phyloP scores from a whole-genome alignment of 1,140 invertebrate genomes.

The Octopus bimaculoides region DNA sequence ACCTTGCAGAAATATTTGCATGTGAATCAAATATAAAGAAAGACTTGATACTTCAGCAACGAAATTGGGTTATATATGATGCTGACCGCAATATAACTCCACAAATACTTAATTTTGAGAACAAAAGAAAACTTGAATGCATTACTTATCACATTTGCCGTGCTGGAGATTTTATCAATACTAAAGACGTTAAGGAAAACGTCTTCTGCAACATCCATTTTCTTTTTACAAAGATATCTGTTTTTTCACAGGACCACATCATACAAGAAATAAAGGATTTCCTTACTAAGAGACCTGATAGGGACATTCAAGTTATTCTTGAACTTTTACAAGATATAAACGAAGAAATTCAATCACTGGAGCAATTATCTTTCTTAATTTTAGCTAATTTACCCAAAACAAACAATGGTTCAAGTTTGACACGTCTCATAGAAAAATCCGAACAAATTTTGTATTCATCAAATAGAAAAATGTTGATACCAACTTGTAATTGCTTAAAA shows the following conservation, averaged over 20 bases:
- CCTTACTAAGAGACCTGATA: conserved; percentile 30
- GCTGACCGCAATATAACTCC: conserved; percentile 46
- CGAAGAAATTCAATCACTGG: not conserved
- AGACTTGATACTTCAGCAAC: conserved; percentile 29
- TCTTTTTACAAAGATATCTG: conserved; percentile 30
- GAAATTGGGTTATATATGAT: conserved; percentile 33
- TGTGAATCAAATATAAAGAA: conserved; percentile 35
- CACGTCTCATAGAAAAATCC: conserved; percentile 25
- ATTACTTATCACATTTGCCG: conserved; percentile 38
- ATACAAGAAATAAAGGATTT: conserved; percentile 31
- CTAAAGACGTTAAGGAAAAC: conserved; percentile 27
- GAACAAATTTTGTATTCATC: conserved; percentile 20
- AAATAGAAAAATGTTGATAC: conserved; percentile 31
- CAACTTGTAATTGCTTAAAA: conserved; percentile 15
- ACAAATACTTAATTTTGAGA: conserved; percentile 30
- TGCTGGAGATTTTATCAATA: conserved; percentile 22
- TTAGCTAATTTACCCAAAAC: not conserved
- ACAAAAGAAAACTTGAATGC: conserved; percentile 41
- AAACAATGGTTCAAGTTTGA: not conserved
- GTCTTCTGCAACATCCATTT: conserved; percentile 41
- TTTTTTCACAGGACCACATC: conserved; percentile 27
- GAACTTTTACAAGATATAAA: not conserved
- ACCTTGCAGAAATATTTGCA: conserved; percentile 35
- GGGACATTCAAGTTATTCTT: conserved; percentile 27
- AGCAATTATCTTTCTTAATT: not conserved